Evolutionary conservation across 2,888 invertebrate genomes (phyloP).

Genomic region (Eupithecia pulchellata): DNA sequence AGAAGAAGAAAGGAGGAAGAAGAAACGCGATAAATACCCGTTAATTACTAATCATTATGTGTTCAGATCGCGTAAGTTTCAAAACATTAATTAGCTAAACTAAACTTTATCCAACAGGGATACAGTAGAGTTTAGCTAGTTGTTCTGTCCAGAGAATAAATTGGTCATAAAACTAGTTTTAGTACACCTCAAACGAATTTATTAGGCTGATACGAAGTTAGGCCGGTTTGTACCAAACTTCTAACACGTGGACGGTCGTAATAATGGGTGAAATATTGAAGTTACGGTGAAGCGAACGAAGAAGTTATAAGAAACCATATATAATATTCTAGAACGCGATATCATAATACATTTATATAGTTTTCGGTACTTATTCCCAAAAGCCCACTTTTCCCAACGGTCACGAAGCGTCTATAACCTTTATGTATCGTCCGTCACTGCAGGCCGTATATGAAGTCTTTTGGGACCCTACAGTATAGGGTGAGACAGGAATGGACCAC

Average conservation of each 20-base stretch:
- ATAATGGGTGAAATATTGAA: too few relatives aligned
- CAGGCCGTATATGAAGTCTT: constrained; percentile 1
- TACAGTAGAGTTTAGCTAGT: constrained; percentile 3
- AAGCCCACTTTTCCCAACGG: neutral
- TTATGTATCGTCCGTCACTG: constrained; percentile 3
- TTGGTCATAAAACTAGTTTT: constrained; percentile 7
- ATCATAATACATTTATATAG: neutral
- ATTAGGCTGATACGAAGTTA: neutral
- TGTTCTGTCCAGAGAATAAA: constrained; percentile 6
- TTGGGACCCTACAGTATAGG: neutral
- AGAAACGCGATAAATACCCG: too few relatives aligned
- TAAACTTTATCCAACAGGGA: neutral
- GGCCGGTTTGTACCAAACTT: neutral
- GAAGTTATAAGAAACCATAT: too few relatives aligned
- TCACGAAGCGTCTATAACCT: neutral
- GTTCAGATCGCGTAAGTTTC: too few relatives aligned
- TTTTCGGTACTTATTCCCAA: neutral
- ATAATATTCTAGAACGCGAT: neutral
- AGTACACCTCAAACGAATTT: neutral
- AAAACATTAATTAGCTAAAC: neutral
- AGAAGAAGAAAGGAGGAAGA: too few relatives aligned
- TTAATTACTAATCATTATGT: too few relatives aligned
- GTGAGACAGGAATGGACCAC: neutral
- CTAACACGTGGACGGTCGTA: neutral
- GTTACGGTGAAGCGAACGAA: too few relatives aligned